Evolutionary conservation across 2,888 invertebrate genomes (phyloP), one percentile per base, ranked within the genome.

Genomic region (Drosophila quinaria): DNA sequence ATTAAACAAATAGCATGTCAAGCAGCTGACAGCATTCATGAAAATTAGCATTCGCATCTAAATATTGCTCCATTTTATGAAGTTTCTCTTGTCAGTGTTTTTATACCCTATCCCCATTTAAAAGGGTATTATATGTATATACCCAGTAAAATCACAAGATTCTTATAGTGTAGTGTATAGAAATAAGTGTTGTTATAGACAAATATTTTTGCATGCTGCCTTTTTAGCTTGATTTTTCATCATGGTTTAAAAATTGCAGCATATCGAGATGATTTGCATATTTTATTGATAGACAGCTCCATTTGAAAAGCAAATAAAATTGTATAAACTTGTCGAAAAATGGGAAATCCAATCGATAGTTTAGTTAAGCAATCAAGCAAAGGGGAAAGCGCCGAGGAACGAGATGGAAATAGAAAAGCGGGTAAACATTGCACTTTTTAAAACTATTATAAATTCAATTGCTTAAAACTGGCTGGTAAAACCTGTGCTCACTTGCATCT

Each of bases 371-470:
- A 10, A 2, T 41, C 1, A 9, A 49, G 39, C 4, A n/a, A 8
- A 33, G 49, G 8, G 29, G 41, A n/a, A 15, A 22, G 25, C 9
- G 39, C 35, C 42, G n/a, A 6, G 29, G n/a, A n/a, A 33, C 6
- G 9, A 19, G 17, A 1, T 31, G 11, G 11, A 25, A 15, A n/a
- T 22, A 19, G 46, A 58, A 50, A 19, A 33, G 33, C 17, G 19
- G 61, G 47, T 63, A 49, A 33, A 22, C 31, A 61, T 66, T 71
- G 66, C 66, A 76, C 65, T 65, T 73, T 68, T 82, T 66, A 55
- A 25, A 50, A 62, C 66, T 85, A 87, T 85, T 85, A 81, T 85
- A 87, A 85, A 87, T 83, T 79, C 85, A 83, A 77, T 87, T 79
- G 88, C 72, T 80, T 66, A 73, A 79, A 87, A 67, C 60, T 70